These are phyloP conservation scores for Macaria liturata DNA, from an alignment of 2,888 invertebrate species.

Conservation along the genomic window DNA sequence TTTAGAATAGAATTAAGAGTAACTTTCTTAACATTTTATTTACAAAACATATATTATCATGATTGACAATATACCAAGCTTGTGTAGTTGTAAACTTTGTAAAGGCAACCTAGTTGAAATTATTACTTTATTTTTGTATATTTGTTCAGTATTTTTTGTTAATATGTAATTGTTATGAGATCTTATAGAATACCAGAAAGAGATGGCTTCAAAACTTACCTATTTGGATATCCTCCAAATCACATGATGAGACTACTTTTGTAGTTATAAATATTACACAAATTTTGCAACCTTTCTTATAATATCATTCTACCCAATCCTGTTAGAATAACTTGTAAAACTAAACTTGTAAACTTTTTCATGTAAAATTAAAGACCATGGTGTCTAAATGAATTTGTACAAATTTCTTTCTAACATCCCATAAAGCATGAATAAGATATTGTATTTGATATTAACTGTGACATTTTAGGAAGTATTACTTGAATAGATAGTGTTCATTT, in stretches of 20 bases:
- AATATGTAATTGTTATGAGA: conserved; percentile 2
- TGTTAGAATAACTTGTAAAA: no score
- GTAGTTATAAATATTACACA: no score
- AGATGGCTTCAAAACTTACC: no score
- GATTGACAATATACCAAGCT: conserved; percentile 1
- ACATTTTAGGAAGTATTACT: conserved; percentile 50
- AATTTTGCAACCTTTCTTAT: no score
- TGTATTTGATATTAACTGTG: conserved; percentile 26
- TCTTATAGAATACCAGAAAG: not conserved
- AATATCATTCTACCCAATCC: no score
- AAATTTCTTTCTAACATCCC: no score
- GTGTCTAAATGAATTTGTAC: no score
- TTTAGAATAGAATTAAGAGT: conserved; percentile 5
- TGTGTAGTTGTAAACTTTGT: conserved; percentile 7
- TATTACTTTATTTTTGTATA: conserved; percentile 15
- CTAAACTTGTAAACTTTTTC: no score
- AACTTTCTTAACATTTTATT: not conserved
- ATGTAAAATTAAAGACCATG: no score
- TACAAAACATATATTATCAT: not conserved
- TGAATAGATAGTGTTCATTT: conserved; percentile 43
- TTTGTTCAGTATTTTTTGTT: conserved; percentile 18
- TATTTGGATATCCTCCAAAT: no score
- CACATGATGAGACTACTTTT: no score
- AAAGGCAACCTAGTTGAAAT: not conserved
- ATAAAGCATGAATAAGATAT: no score